Percentiles rank a stretch among this genome's conserved stretches.
Evolutionary conservation across 2,888 invertebrate genomes (phyloP).

Genomic region (Lasioglossum marginatum): DNA sequence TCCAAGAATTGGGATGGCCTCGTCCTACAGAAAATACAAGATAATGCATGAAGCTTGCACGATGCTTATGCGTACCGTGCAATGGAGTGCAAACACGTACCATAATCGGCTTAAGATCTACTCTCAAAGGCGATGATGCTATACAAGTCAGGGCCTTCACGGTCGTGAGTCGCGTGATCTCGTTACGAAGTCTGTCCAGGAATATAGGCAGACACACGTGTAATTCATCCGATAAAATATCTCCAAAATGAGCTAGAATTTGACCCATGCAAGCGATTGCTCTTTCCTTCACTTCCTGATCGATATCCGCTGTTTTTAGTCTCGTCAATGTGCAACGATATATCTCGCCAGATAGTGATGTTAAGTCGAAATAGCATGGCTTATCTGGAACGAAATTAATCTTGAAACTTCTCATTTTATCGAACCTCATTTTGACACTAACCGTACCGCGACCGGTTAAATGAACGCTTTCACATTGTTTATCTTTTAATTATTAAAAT

Average conservation of each 20-base stretch:
- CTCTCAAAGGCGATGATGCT: constrained; percentile 94
- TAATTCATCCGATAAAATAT: constrained; percentile 92
- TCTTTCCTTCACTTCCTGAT: constrained; percentile 99
- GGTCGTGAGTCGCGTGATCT: constrained; percentile 98
- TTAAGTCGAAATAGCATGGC: constrained; percentile 89
- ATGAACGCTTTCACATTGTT: too few relatives aligned
- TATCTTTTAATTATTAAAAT: too few relatives aligned
- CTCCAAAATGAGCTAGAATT: constrained; percentile 96
- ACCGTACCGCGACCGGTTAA: too few relatives aligned
- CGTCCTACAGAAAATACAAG: constrained; percentile 86
- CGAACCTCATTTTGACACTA: neutral
- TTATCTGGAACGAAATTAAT: constrained; percentile 77
- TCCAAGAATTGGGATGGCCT: constrained; percentile 96
- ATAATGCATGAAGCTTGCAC: constrained; percentile 27
- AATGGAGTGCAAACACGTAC: constrained; percentile 85
- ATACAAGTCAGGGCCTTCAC: constrained; percentile 98
- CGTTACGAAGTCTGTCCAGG: constrained; percentile 97
- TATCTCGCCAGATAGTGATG: constrained; percentile 91
- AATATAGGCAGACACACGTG: constrained; percentile 96
- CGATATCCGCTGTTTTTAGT: constrained; percentile 97
- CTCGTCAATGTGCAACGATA: constrained; percentile 94
- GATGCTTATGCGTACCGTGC: neutral
- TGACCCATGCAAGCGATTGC: constrained; percentile 99
- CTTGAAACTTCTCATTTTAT: neutral
- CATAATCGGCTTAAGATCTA: constrained; percentile 93